Conservation (phyloP, 1,140 invertebrate genomes). For the Cyrtorhinus lividipennis region DNA sequence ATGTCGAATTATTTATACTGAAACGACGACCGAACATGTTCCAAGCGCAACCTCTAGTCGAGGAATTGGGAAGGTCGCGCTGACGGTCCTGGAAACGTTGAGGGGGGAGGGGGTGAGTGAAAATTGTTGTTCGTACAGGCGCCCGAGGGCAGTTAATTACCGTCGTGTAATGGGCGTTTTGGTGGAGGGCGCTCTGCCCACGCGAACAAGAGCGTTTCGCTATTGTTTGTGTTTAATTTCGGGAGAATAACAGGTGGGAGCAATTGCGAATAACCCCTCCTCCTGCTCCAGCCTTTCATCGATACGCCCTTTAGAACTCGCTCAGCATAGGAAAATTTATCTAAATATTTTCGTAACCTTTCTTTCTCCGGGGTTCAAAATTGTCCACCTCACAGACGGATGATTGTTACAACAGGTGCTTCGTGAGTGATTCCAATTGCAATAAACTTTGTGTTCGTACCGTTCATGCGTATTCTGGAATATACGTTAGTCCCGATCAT, state of each 20-base stretch:
- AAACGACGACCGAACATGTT: background rate
- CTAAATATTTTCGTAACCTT: background rate
- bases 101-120: background rate
- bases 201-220: background rate
- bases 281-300: background rate
- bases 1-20: background rate
- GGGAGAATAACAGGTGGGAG: background rate
- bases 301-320: background rate
- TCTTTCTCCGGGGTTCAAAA: no score
- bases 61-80: background rate
- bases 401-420: no score
- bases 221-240: slow-evolving; percentile 10
- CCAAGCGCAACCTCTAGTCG: background rate
- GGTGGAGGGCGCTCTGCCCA: background rate
- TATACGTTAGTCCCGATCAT: no score
- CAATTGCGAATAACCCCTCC: background rate
- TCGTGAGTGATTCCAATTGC: no score
- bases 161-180: slow-evolving; percentile 1
- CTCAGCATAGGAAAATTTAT: background rate
- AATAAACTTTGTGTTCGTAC: no score
- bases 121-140: background rate
- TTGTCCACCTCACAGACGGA: no score
- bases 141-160: slow-evolving; percentile 6
- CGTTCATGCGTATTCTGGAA: no score
- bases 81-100: background rate